phyloP scores from a whole-genome alignment of 2,888 invertebrate species.

The Tetragonula carbonaria region DNA sequence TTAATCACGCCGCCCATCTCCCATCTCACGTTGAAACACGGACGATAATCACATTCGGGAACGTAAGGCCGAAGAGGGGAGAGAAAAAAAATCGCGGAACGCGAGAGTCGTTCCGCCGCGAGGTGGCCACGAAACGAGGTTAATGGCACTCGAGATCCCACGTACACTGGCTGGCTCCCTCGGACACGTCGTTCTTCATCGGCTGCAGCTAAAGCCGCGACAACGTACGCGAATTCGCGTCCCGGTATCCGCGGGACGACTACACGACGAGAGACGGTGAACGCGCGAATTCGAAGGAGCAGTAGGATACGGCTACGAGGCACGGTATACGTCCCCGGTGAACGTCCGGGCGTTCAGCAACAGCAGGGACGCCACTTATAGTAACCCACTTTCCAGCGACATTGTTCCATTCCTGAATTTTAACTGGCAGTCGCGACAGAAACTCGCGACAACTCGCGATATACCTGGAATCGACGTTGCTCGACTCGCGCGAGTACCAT shows the following conservation, averaged over 20 bases:
- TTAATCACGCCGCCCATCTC: slow-evolving; percentile 33
- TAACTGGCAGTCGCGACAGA: too few species aligned
- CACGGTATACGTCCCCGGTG: background rate
- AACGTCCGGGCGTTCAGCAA: background rate
- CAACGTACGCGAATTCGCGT: background rate
- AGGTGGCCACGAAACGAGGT: slow-evolving; percentile 65
- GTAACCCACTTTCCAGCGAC: slow-evolving; percentile 55
- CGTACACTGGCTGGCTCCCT: slow-evolving; percentile 12
- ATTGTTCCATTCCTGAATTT: slow-evolving; percentile 3
- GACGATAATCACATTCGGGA: background rate
- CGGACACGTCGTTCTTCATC: slow-evolving; percentile 33
- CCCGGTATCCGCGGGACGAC: background rate
- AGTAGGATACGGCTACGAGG: background rate
- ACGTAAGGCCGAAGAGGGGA: background rate
- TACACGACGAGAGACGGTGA: background rate
- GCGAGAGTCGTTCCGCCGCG: slow-evolving; percentile 32
- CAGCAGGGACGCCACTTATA: slow-evolving; percentile 45
- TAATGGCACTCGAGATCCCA: slow-evolving; percentile 61
- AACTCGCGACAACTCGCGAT: too few species aligned
- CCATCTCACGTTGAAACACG: slow-evolving; percentile 4
- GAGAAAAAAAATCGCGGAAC: slow-evolving; percentile 35
- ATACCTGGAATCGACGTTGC: background rate
- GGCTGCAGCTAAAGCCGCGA: slow-evolving; percentile 11
- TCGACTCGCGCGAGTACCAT: background rate
- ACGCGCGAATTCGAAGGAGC: background rate